Base-by-base conservation (phyloP, 2,888 invertebrate species). In the Phyto melanocephala region DNA sequence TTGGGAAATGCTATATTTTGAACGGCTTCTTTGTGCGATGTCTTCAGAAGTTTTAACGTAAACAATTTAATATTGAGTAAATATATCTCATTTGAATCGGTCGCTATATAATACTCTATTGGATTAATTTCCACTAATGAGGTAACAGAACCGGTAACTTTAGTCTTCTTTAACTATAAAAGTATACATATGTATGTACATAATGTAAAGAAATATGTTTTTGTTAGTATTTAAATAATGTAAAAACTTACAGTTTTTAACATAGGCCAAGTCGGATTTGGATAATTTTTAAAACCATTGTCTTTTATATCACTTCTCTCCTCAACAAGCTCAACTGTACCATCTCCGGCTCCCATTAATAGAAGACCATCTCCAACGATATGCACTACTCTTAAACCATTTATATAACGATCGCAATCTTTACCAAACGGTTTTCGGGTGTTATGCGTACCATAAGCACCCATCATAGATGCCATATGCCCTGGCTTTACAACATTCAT, bases 311-410 rank as follows among this genome's bases (percentile, higher is more conserved):
- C 89, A 5, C 92, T 92, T 85, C 93, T 92, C 87, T 94, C 93
- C 86, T 94, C 93, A 1, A 96, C 93, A 22, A 96, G 85, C 84
- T 96, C 96, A 0, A 98, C 91, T 0, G 94, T 94, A 0, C 98
- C 98, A 90, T 97, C 95, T 0, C 98, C 98, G 3, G 95, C 94
- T 0, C 98, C 98, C 77, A 98, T 94, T 2, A 97, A 90, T 22
- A 96, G 87, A 80, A 93, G 92, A 0, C 93, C 94, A 63, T 93
- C 92, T 0, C 92, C 92, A 87, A 95, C 89, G 68, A 95, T 92
- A 17, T 94, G 87, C 13, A 96, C 92, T 0, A 94, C 92, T 72
- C 94, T 93, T 0, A 96, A 94, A 0, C 91, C 91, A 75, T 91
- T 90, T 4, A 88, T 86, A 85, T 89, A 91, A 47, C 90, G 90